phyloP scores from a whole-genome alignment of 1,140 invertebrate genomes.

The Scaptomyza graminum region DNA sequence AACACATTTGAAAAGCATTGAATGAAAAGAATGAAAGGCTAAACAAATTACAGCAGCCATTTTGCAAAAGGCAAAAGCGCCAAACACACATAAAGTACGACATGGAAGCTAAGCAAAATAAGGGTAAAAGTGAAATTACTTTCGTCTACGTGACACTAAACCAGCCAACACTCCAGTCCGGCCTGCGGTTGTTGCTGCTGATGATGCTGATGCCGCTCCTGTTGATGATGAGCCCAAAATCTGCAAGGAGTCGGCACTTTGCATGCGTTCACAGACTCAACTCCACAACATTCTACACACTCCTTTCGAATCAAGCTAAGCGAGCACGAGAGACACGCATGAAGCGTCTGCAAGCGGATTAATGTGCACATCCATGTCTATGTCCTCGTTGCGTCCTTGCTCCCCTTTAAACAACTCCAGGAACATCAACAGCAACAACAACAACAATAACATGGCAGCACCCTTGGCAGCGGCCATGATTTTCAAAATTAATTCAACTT shows the following conservation, averaged over 20 bases:
- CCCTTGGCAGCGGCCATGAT: slow-evolving; percentile 75
- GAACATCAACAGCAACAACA: background rate
- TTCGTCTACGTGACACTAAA: slow-evolving; percentile 72
- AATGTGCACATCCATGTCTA: slow-evolving; percentile 36
- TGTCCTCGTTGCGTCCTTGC: slow-evolving; percentile 57
- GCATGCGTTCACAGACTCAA: slow-evolving; percentile 20
- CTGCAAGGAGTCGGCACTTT: slow-evolving; percentile 45
- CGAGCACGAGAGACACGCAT: slow-evolving; percentile 72
- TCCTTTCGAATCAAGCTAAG: slow-evolving; percentile 14
- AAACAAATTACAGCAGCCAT: slow-evolving; percentile 79
- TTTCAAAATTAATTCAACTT: slow-evolving; percentile 83
- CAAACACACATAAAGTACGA: slow-evolving; percentile 23
- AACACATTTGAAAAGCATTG: slow-evolving; percentile 25
- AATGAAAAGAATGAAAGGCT: slow-evolving; percentile 58
- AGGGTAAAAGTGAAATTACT: slow-evolving; percentile 82
- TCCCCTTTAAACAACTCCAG: slow-evolving; percentile 6
- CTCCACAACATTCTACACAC: slow-evolving; percentile 7
- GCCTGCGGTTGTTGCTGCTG: slow-evolving; percentile 37
- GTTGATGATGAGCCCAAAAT: slow-evolving; percentile 33
- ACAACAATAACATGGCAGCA: slow-evolving; percentile 43
- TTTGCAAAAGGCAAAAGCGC: slow-evolving; percentile 52
- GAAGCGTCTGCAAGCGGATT: slow-evolving; percentile 78
- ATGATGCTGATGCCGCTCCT: slow-evolving; percentile 33
- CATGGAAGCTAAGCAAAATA: slow-evolving; percentile 31
- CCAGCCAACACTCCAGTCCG: background rate